Base-by-base conservation (phyloP, 2,113 vertebrate species). In the Scopus umbretta region DNA sequence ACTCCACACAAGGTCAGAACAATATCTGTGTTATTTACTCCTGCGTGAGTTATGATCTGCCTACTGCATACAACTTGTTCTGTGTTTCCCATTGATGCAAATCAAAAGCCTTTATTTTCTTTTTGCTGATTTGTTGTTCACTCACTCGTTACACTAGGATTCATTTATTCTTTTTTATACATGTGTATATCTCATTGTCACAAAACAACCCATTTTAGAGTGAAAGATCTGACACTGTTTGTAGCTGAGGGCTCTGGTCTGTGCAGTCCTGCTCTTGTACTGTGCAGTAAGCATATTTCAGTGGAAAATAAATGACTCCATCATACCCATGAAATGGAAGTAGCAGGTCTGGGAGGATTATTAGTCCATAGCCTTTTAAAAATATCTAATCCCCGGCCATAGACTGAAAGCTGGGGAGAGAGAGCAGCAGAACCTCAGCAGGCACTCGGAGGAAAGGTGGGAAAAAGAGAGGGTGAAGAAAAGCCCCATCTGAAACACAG, bases 11-110 rank as follows among this genome's bases (percentile, higher is more conserved):
- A 95, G 94, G 80, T 96, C 74, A 19, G 80, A 91, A 94, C 94
- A 95, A 90, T 97, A 72, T 95, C 78, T 92, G 29, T 78, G 82
- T 85, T 94, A 95, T 95, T 96, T 97, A 90, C 87, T 97, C 68
- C 80, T 73, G 72, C 0, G 0, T 95, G 89, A 97, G 81, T 94
- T 97, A 95, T 94, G 86, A 82, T 85, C 95, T 94, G 92, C 94
- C 95, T 72, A 66, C 92, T 91, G 62, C 18, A 6, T 30, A 56
- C 81, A 62, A 45, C 70, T 29, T 59, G n/a, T 86, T 90, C 58
- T 92, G 49, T 90, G 88, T 85, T 94, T 89, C 73, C 58, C 29
- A 22, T 65, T 95, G 80, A 96, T 87, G 86, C 73, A 96, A 63
- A 94, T 93, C 86, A 94, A 93, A 97, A 87, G 91, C 43, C 50